phyloP scores from a whole-genome alignment of 92 coral and sea anemone genomes.

The Siderastrea siderea region DNA sequence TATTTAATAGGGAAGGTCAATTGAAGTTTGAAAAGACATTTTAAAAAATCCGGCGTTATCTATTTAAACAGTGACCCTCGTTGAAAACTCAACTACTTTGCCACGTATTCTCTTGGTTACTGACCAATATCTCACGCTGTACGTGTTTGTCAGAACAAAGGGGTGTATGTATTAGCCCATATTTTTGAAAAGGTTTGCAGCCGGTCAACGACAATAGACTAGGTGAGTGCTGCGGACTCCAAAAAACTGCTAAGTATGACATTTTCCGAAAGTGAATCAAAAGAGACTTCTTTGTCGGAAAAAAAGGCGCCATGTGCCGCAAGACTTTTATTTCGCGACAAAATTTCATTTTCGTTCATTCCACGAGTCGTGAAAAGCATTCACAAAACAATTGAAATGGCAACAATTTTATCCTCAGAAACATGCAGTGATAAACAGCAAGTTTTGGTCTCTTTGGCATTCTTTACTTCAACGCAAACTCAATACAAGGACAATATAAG shows the following conservation, averaged over 20 bases:
- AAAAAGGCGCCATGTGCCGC: too few species aligned
- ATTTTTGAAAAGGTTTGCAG: too few species aligned
- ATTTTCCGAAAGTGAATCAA: too few species aligned
- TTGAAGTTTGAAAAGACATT: not conserved
- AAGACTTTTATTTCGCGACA: too few species aligned
- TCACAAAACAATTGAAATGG: not conserved
- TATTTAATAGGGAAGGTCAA: constrained; percentile 3
- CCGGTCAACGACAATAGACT: too few species aligned
- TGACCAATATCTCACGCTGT: too few species aligned
- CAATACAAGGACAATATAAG: not conserved
- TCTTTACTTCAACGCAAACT: not conserved
- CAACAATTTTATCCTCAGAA: not conserved
- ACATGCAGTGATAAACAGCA: not conserved
- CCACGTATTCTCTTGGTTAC: not conserved
- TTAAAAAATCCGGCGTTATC: not conserved
- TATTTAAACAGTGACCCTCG: not conserved
- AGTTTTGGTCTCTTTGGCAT: not conserved
- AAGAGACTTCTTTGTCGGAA: too few species aligned
- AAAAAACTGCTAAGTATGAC: too few species aligned
- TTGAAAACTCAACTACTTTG: not conserved
- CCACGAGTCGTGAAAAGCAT: not conserved
- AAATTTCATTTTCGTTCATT: not conserved
- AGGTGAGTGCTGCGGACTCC: too few species aligned
- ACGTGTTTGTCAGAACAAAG: too few species aligned
- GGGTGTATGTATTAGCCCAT: too few species aligned